Conservation (phyloP, 2,797 vertebrate species). For the Pteropus rufus region DNA sequence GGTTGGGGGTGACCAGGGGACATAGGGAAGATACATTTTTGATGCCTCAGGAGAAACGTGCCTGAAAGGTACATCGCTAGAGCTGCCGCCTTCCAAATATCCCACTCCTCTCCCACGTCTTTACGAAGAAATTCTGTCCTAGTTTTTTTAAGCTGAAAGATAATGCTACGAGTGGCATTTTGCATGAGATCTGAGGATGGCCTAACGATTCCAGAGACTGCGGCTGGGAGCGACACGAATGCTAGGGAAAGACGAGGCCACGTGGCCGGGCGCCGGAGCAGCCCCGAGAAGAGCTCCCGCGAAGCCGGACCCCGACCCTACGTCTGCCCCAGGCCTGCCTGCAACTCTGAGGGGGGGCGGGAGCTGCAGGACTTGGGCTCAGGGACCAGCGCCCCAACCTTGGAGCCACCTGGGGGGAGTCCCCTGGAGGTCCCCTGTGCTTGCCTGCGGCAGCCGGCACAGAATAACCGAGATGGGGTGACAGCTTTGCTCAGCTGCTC, state of each 20-base stretch:
- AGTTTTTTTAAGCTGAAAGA: background rate
- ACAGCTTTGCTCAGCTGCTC: background rate
- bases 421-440: background rate
- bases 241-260: background rate
- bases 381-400: background rate
- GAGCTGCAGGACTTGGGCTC: background rate
- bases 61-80: background rate
- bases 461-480: background rate
- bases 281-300: too few relatives aligned
- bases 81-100: background rate
- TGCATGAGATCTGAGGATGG: background rate
- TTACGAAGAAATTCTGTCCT: background rate
- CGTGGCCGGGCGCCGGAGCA: background rate
- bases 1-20: too few relatives aligned
- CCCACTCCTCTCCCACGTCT: background rate
- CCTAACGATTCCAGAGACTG: background rate
- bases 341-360: background rate
- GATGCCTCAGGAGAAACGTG: background rate
- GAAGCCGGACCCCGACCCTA: background rate
- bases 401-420: background rate
- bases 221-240: rapidly evolving
- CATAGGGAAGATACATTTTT: rapidly evolving
- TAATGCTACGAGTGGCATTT: background rate
- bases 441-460: background rate
- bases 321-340: background rate